Evolutionary conservation across 1,140 invertebrate genomes (phyloP).

Genomic region (Archivesica marissinica): DNA sequence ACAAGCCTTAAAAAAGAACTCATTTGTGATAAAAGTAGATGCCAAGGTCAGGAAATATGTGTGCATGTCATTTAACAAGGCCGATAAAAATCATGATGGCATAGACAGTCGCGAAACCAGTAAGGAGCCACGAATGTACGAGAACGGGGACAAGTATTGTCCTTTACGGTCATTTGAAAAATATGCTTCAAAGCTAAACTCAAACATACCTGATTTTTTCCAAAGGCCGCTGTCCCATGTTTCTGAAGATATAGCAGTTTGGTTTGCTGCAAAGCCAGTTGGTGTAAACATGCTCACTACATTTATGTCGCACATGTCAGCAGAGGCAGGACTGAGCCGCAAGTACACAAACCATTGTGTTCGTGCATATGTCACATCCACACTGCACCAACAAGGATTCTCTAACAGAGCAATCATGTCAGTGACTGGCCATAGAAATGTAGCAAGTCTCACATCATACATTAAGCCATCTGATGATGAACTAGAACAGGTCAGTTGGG

Average conservation of each 20-base stretch:
- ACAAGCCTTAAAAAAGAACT: neutral
- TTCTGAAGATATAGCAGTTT: neutral
- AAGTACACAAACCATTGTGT: constrained; percentile 27
- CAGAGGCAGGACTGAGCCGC: neutral
- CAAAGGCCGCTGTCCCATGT: neutral
- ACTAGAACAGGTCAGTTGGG: neutral
- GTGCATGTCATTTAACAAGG: neutral
- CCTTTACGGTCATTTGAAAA: neutral
- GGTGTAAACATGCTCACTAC: neutral
- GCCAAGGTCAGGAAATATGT: neutral
- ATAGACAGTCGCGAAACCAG: neutral
- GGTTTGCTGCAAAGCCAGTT: neutral
- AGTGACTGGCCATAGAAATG: constrained; percentile 9
- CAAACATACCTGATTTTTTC: neutral
- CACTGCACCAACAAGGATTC: neutral
- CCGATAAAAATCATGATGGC: constrained; percentile 2
- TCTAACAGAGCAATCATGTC: constrained; percentile 2
- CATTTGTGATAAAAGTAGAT: neutral
- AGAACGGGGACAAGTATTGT: neutral
- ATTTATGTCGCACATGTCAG: constrained; percentile 1
- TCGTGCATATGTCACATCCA: neutral
- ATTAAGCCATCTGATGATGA: neutral
- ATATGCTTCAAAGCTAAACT: constrained; percentile 1
- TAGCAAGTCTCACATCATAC: neutral
- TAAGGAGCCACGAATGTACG: constrained; percentile 29